Evolutionary conservation across 2,888 invertebrate genomes (phyloP).

Genomic region (Antheraea assamensis): DNA sequence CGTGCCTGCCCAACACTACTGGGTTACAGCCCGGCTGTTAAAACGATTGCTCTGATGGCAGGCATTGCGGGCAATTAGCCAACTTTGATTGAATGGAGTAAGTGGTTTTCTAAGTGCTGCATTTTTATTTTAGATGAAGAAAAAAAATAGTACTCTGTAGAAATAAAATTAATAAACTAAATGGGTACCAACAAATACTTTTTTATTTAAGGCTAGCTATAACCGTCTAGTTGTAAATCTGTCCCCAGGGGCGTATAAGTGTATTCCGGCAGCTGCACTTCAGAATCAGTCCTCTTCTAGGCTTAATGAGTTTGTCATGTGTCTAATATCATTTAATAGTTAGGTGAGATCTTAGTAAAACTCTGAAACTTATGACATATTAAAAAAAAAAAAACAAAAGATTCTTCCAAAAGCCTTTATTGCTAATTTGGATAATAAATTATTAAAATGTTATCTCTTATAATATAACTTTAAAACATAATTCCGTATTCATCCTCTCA

Average conservation of each 20-base stretch:
- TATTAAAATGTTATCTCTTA: neutral
- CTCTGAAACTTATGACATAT: no score
- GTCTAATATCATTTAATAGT: no score
- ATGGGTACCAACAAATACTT: neutral
- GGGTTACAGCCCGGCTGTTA: slow-evolving; percentile 21
- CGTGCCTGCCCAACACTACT: slow-evolving; percentile 31
- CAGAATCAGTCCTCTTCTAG: no score
- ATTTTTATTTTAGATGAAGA: slow-evolving; percentile 2
- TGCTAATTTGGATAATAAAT: neutral
- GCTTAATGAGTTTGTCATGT: no score
- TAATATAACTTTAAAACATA: neutral
- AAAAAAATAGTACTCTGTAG: neutral
- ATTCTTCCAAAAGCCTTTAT: neutral
- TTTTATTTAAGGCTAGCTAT: no score
- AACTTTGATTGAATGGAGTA: slow-evolving; percentile 36
- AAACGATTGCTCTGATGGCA: slow-evolving; percentile 31
- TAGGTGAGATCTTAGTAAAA: no score
- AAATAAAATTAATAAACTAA: neutral
- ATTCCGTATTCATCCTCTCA: neutral
- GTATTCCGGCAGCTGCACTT: no score
- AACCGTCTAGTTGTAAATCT: no score
- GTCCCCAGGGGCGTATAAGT: no score
- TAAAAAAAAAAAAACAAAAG: neutral
- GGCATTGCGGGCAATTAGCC: slow-evolving; percentile 33
- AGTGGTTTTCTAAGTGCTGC: slow-evolving; percentile 23